Evolutionary conservation across 2,113 vertebrate species (phyloP), one percentile per base, ranked within the genome.

Genomic region (Dolichallabes microphthalmus): DNA sequence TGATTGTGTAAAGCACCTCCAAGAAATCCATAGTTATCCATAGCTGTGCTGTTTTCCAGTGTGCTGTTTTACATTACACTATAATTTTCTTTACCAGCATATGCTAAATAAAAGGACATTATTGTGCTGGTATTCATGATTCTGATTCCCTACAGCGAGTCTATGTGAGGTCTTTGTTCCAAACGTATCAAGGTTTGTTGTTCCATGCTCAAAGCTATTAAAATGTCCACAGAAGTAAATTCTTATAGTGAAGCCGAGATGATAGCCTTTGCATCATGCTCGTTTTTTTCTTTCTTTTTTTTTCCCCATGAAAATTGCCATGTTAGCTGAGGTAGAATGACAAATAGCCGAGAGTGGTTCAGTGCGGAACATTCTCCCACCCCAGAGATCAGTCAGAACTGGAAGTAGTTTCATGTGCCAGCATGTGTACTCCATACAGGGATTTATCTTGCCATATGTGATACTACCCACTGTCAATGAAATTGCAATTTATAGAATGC

Each of bases 141-240:
- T 11, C 58, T 32, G 74, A 58, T 83, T 80, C 77, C 45, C 75
- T 22, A 27, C 75, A 32, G 78, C 19, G 50, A 69, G 35, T 78
- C 45, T 84, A 63, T 80, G 20, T 32, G 64, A 53, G 88, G 84
- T 79, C 74, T 88, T 45, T 88, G 82, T 64, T 86, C 81, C 79
- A 74, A 88, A 87, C 82, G 81, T 80, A 91, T 89, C 63, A 87
- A 45, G 82, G 88, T 91, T 88, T 92, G 81, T 90, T 89, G 83
- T 92, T 77, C 86, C 86, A 35, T 88, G 86, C 83, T 87, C 58
- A 88, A 53, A 77, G 88, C 90, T 92, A 92, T 93, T 93, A 92
- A 69, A 86, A 63, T 86, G 27, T 79, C 10, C 53, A 4, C 7
- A 57, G 60, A 74, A 58, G 57, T 83, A 75, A 90, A 88, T 91